Percentiles rank a stretch among this genome's conserved stretches.
These are phyloP conservation scores for Echinarachnius parma DNA, from an alignment of 53 echinoderm and acorn worm genomes.

Conservation along the genomic window DNA sequence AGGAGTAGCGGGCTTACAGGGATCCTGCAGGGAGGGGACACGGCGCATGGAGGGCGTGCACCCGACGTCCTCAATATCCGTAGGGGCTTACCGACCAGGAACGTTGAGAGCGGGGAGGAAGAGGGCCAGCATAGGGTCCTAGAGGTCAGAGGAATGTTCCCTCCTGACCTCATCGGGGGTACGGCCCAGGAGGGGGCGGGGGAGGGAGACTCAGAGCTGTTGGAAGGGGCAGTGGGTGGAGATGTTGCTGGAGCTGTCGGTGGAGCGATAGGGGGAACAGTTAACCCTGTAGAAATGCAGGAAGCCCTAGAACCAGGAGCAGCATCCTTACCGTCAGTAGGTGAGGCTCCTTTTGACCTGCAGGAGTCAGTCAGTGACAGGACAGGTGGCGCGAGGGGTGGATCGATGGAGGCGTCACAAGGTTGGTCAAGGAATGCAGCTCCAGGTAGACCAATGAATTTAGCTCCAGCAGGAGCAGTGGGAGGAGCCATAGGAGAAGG, in stretches of 20 bases:
- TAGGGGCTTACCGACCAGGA: slow-evolving; percentile 28
- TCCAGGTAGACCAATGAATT: too few relatives aligned
- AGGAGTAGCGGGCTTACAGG: not conserved
- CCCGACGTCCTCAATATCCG: slow-evolving; percentile 35
- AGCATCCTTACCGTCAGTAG: too few relatives aligned
- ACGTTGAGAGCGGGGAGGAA: slow-evolving; percentile 29
- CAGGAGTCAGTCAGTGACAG: too few relatives aligned
- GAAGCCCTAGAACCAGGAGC: too few relatives aligned
- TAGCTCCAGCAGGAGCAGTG: not conserved
- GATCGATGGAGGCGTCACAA: too few relatives aligned
- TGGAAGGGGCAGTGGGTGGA: slow-evolving; percentile 19
- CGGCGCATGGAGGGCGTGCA: slow-evolving; percentile 30
- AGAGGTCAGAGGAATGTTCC: slow-evolving; percentile 44
- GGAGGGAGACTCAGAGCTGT: not conserved
- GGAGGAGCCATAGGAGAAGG: not conserved
- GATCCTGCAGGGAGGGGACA: slow-evolving; percentile 15
- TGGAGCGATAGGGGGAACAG: slow-evolving; percentile 5
- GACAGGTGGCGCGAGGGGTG: too few relatives aligned
- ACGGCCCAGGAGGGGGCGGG: slow-evolving; percentile 20
- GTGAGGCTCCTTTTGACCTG: too few relatives aligned
- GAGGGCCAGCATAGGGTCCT: slow-evolving; percentile 37
- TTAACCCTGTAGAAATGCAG: too few relatives aligned
- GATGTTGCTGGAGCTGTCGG: not conserved
- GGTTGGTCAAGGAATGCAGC: too few relatives aligned
- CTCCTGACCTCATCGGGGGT: slow-evolving; percentile 38